phyloP scores from a whole-genome alignment of 2,113 vertebrate genomes.

The Tapirus terrestris region DNA sequence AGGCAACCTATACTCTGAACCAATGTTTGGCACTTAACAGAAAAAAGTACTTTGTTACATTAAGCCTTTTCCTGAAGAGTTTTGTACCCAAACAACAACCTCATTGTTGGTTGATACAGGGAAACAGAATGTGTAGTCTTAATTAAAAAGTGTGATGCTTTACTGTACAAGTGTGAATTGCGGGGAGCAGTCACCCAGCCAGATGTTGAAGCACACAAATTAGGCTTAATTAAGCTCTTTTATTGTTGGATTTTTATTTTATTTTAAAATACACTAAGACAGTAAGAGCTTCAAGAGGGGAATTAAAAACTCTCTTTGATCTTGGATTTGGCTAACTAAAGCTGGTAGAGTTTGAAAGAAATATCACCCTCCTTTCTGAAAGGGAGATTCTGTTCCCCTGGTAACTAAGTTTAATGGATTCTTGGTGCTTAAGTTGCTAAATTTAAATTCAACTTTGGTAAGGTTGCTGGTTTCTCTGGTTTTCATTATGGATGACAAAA shows the following conservation, averaged over 20 bases:
- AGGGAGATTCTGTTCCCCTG: background rate
- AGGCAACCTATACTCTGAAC: background rate
- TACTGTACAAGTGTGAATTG: background rate
- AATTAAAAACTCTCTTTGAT: constrained; percentile 43
- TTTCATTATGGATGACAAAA: background rate
- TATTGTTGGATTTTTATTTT: constrained; percentile 57
- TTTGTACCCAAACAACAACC: background rate
- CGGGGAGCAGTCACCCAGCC: background rate
- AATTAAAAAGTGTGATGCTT: constrained; percentile 28
- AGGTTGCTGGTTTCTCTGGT: background rate
- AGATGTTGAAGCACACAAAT: constrained; percentile 54
- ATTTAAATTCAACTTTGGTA: background rate
- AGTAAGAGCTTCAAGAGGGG: constrained; percentile 42
- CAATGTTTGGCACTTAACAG: background rate
- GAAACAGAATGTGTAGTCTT: background rate
- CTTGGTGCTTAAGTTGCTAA: background rate
- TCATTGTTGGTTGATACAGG: background rate
- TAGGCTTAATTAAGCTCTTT: constrained; percentile 62
- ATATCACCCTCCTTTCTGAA: background rate
- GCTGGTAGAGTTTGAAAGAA: background rate
- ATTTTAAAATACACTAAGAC: constrained; percentile 57
- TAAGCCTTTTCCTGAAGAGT: constrained; percentile 6
- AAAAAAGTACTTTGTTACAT: background rate
- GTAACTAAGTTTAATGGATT: background rate
- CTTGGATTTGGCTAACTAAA: constrained; percentile 38